Evolutionary conservation across 2,113 vertebrate species (phyloP), one percentile per base, ranked within the genome.

Genomic region (Ptychochromis oligacanthus): DNA sequence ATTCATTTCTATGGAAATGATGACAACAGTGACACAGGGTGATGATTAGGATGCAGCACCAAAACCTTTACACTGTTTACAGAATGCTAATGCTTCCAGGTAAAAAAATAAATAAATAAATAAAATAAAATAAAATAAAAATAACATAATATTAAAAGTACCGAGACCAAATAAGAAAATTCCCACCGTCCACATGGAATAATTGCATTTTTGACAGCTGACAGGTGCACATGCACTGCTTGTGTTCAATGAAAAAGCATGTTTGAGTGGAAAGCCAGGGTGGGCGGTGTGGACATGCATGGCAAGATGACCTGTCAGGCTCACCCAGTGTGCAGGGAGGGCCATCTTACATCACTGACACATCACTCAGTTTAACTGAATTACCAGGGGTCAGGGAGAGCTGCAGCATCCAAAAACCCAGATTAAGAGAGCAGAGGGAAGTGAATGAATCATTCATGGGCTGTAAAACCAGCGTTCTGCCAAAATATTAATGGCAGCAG

Each of bases 401-500:
- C 61, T 75, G 74, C 56, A 55, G 54, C 79, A 72, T 83, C 85
- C 78, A 85, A 64, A 72, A 81, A 81, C 38, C 26, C 24, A 77
- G 77, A 83, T 79, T 80, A 58, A 60, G 72, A 31, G 40, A 86
- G 67, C 36, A 26, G 1, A 77, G 72, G 67, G 36, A 17, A 8
- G 59, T 58, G 38, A 86, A 62, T 91, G 15, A 92, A 87, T 88
- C 62, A 84, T 89, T 86, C 4, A 81, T 77, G 13, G 10, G 22
- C 10, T 54, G 49, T 24, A 84, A 60, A 77, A 74, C 12, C 8
- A 62, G 46, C 4, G 26, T 60, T 34, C 54, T 59, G 31, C 57
- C 64, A 83, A 75, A 83, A 87, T 87, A 59, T 77, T 75, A 82
- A 79, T 82, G 70, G 43, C 11, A 86, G 72, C 10, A 65, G 65